Conservation (phyloP, 2,888 invertebrate species). For the Mythimna impura region DNA sequence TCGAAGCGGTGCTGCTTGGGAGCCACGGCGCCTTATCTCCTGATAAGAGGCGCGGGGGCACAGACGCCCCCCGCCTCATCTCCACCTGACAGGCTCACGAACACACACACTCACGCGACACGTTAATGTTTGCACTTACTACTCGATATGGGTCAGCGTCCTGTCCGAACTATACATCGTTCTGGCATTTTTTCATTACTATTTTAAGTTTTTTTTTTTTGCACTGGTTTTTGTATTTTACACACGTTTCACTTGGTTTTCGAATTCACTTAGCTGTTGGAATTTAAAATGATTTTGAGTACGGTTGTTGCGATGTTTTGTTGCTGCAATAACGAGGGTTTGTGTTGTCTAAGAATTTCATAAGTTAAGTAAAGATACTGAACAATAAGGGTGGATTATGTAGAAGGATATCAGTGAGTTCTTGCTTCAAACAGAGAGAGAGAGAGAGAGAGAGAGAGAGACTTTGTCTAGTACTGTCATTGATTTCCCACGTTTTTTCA, state of each 20-base stretch:
- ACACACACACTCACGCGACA: constrained; percentile 75
- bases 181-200: constrained; percentile 80
- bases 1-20: constrained; percentile 78
- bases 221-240: constrained; percentile 62
- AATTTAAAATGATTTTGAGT: constrained; percentile 47
- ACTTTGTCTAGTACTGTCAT: background rate
- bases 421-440: constrained; percentile 2
- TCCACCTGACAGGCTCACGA: constrained; percentile 86
- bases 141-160: constrained; percentile 83
- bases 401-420: background rate
- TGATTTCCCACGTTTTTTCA: background rate
- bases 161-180: constrained; percentile 85
- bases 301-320: constrained; percentile 74
- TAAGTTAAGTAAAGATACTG: background rate
- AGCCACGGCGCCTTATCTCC: constrained; percentile 88
- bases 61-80: constrained; percentile 88
- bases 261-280: constrained; percentile 60
- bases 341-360: background rate
- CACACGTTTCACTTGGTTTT: constrained; percentile 65
- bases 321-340: constrained; percentile 39
- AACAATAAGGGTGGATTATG: background rate
- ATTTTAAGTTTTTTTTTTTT: constrained; percentile 59
- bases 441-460: background rate
- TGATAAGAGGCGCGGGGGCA: constrained; percentile 90
- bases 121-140: constrained; percentile 72